Base-by-base conservation (phyloP, 2,113 vertebrate genomes). In the Carollia perspicillata region DNA sequence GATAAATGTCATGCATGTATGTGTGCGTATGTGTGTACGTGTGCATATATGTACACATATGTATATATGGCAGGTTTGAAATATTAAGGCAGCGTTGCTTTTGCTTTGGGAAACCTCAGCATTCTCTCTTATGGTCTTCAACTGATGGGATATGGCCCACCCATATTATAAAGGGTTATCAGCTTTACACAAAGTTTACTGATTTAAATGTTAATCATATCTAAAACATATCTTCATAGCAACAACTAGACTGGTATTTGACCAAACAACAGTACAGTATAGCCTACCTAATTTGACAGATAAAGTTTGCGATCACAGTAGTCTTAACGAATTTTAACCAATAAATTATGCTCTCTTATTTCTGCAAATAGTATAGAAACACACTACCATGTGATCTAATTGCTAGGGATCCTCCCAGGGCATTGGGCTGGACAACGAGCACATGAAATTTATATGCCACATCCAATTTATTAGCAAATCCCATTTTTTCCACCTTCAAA, bases 401-500 rank as follows among this genome's bases (percentile, higher is more conserved):
- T 51, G 17, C 37, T 71, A n/a, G 37, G 11, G 17, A 66, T 14
- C 1, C 13, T 77, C 37, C 33, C 12, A 95, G 20, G 17, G 4
- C 23, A 28, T 68, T 79, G 17, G 65, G 77, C 71, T 53, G 49
- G 14, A 18, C 8, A 26, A 81, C 40, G 35, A 8, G 28, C 11
- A 30, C 4, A 65, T 69, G 26, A 2, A 71, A 47, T 79, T 84
- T 22, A 78, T 12, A 78, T 8, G 6, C 30, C 26, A 66, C 33
- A 79, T 53, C 35, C 26, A 87, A 79, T n/a, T 20, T 20, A 90
- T 65, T 33, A 93, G n/a, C n/a, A 77, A 83, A 93, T 80, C 17
- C n/a, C 60, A 93, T 55, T 26, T 84, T 33, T 69, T 71, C 22
- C 51, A 94, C 53, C n/a, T 77, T 93, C 37, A 94, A 79, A 85